Evolutionary conservation across 1,140 invertebrate species (phyloP).

Genomic region (Drosophila arizonae): DNA sequence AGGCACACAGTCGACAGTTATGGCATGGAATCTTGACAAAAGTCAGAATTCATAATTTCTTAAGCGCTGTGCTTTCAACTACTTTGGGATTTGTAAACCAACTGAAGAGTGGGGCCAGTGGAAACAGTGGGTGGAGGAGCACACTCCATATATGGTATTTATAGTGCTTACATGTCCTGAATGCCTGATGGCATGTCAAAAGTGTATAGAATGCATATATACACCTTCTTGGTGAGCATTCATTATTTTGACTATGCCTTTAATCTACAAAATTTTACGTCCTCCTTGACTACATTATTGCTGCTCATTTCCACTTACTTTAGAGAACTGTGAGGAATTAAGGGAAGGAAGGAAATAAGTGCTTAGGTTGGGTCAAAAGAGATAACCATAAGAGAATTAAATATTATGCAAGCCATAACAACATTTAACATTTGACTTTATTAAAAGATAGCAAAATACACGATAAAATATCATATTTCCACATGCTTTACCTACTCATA

Average conservation of each 20-base stretch:
- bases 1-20: slow-evolving; percentile 47
- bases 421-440: too few species aligned
- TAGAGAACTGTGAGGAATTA: not conserved
- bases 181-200: slow-evolving; percentile 3
- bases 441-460: too few species aligned
- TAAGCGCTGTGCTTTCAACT: slow-evolving; percentile 8
- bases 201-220: not conserved
- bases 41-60: slow-evolving; percentile 46
- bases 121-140: too few species aligned
- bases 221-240: not conserved
- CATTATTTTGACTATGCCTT: not conserved
- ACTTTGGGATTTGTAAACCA: slow-evolving; percentile 9
- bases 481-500: too few species aligned
- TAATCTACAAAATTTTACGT: not conserved
- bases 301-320: not conserved
- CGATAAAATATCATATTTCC: too few species aligned
- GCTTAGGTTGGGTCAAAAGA: too few species aligned
- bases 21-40: slow-evolving; percentile 41
- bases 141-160: slow-evolving; percentile 9
- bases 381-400: too few species aligned
- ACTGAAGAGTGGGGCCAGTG: too few species aligned
- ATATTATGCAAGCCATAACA: too few species aligned
- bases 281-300: not conserved
- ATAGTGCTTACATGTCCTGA: not conserved
- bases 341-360: too few species aligned